These are phyloP conservation scores for Nothobranchius furzeri DNA, from an alignment of 2,113 vertebrate species.

Conservation along the genomic window DNA sequence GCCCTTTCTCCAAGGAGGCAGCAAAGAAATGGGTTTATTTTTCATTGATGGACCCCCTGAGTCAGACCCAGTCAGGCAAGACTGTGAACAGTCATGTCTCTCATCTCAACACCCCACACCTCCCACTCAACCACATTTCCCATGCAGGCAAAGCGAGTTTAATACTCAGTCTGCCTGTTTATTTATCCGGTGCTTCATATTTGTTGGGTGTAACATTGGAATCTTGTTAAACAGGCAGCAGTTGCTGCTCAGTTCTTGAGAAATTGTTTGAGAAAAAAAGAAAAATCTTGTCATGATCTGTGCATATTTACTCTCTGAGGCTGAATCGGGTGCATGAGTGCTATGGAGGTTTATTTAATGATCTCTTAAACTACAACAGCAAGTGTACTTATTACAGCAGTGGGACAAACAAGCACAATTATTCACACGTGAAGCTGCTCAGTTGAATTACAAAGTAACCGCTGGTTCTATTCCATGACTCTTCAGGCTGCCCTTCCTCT, in stretches of 20 bases:
- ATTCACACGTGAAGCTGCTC: too few species aligned
- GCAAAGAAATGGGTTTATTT: slow-evolving; percentile 56
- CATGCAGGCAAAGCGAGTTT: not conserved
- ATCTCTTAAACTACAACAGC: not conserved
- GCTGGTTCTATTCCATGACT: slow-evolving; percentile 11
- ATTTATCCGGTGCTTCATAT: slow-evolving; percentile 13
- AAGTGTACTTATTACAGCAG: not conserved
- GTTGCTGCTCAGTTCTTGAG: not conserved
- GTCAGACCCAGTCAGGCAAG: slow-evolving; percentile 42
- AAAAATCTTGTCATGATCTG: too few species aligned
- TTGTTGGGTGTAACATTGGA: slow-evolving; percentile 1
- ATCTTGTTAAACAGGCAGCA: slow-evolving; percentile 2
- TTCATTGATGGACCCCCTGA: slow-evolving; percentile 44
- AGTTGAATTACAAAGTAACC: too few species aligned
- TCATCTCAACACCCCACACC: slow-evolving; percentile 21
- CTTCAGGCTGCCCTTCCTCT: slow-evolving; percentile 90
- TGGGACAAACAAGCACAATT: not conserved
- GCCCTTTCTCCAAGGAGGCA: slow-evolving; percentile 42
- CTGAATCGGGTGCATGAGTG: not conserved
- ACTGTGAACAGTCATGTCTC: slow-evolving; percentile 40
- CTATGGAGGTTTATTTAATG: not conserved
- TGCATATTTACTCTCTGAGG: not conserved
- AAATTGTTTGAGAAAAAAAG: not conserved
- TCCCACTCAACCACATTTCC: slow-evolving; percentile 8
- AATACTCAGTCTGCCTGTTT: slow-evolving; percentile 2